Percentiles rank a stretch among this genome's conserved stretches.
Conservation (phyloP, 2,888 invertebrate genomes). For the Chalcosyrphus nemorum region DNA sequence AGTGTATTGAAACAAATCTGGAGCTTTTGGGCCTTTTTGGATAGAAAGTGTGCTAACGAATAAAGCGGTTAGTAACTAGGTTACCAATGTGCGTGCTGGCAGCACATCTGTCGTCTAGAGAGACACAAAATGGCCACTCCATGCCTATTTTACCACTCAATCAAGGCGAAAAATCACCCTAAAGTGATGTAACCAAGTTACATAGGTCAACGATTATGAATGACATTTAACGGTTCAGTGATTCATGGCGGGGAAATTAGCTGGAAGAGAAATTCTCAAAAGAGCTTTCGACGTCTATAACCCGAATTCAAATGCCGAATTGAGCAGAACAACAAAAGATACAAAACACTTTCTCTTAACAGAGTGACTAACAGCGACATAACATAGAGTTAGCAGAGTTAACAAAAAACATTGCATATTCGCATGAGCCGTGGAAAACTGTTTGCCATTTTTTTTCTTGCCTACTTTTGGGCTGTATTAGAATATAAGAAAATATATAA, state of each 20-base stretch:
- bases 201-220: neutral
- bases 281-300: neutral
- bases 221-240: neutral
- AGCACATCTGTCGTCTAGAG: constrained; percentile 1
- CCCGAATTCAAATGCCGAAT: neutral
- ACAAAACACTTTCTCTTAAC: neutral
- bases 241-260: neutral
- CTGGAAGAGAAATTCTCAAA: neutral
- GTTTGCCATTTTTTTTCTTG: neutral
- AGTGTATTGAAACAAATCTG: neutral
- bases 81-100: neutral
- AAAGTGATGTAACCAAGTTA: constrained; percentile 35
- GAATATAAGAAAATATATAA: neutral
- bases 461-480: neutral
- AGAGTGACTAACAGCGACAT: neutral
- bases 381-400: constrained; percentile 1
- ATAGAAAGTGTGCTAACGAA: constrained; percentile 8
- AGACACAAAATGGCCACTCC: neutral
- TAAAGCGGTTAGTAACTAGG: neutral
- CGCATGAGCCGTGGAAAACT: neutral
- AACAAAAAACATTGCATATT: constrained; percentile 44
- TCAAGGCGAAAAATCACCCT: neutral
- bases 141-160: neutral
- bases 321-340: neutral
- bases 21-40: no score